Percentiles rank a stretch among this genome's conserved stretches.
Evolutionary conservation across 2,113 vertebrate genomes (phyloP).

Genomic region (Cichladusa arquata): DNA sequence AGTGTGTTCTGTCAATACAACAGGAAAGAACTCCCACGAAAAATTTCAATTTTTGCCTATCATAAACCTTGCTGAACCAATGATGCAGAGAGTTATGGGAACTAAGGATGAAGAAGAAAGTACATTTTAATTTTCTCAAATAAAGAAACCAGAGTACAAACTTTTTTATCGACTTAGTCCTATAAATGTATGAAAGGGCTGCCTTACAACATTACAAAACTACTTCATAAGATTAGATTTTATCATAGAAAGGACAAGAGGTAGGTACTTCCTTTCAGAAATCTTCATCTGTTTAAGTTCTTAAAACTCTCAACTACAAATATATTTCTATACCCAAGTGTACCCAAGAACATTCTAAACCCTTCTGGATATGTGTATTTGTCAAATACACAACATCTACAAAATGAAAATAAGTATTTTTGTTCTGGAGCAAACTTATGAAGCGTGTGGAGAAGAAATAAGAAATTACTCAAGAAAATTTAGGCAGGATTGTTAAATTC

Average conservation of each 20-base stretch:
- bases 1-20: background rate
- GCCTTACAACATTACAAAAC: background rate
- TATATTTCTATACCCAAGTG: background rate
- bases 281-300: background rate
- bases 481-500: background rate
- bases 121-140: background rate
- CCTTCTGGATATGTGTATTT: background rate
- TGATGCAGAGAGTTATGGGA: background rate
- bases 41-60: background rate
- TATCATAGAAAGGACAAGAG: background rate
- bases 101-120: background rate
- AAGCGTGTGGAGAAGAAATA: background rate
- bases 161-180: background rate
- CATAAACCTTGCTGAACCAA: background rate
- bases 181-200: background rate
- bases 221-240: background rate
- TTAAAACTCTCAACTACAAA: background rate
- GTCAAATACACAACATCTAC: background rate
- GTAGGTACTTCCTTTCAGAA: background rate
- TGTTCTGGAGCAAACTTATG: background rate
- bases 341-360: background rate
- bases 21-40: background rate
- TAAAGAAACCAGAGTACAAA: background rate
- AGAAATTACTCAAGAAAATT: background rate
- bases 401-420: background rate